These are phyloP conservation scores for Chionis minor DNA, from an alignment of 2,113 vertebrate genomes.

Conservation along the genomic window DNA sequence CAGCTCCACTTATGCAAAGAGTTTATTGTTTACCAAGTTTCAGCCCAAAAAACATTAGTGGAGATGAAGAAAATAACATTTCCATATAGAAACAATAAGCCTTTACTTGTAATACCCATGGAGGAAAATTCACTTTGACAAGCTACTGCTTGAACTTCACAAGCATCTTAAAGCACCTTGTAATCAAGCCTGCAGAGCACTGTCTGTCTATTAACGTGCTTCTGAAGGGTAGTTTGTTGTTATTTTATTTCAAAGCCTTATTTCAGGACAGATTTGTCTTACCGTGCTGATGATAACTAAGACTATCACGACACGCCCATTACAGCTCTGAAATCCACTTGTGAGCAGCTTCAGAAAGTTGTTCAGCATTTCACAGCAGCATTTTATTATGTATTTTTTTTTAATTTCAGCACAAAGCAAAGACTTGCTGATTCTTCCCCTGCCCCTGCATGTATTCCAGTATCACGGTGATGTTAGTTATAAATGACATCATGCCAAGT, in stretches of 20 bases:
- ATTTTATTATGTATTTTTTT: not conserved
- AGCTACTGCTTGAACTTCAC: not conserved
- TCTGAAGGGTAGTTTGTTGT: not conserved
- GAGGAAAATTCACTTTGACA: constrained; percentile 5
- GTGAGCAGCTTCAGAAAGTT: not conserved
- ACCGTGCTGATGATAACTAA: not conserved
- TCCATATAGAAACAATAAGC: not conserved
- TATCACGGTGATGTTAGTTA: not conserved
- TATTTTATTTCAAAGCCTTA: not conserved
- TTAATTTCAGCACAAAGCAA: not conserved
- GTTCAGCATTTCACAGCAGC: not conserved
- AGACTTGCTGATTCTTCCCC: not conserved
- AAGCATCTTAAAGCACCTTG: not conserved
- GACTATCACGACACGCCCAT: not conserved
- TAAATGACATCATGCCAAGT: not conserved
- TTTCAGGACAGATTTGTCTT: constrained; percentile 9
- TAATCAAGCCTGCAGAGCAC: not conserved
- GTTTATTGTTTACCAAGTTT: not conserved
- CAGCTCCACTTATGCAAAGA: not conserved
- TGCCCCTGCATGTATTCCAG: rapidly evolving
- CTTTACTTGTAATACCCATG: not conserved
- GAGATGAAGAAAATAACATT: not conserved
- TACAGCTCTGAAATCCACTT: not conserved
- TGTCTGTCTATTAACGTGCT: not conserved
- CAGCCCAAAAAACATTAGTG: not conserved